Evolutionary conservation across 2,888 invertebrate species (phyloP), one percentile per base, ranked within the genome.

Genomic region (Panzeria rudis): DNA sequence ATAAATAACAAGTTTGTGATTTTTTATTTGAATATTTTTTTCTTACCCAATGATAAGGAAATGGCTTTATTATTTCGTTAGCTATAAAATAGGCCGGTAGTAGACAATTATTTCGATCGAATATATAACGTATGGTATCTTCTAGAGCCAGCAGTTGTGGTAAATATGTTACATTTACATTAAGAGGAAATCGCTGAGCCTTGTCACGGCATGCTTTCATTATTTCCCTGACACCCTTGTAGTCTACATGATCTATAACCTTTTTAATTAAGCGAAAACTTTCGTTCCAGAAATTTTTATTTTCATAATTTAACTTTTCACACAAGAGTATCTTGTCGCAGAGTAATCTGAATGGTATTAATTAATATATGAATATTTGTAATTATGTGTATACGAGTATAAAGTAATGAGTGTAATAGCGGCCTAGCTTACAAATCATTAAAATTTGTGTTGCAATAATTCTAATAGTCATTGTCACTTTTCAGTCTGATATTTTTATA

Each of bases 81-180:
- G 98, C 97, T 86, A 99, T 96, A 89, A 99, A 97, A 92, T 99
- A 99, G 7, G 97, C 97, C 0, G 99, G 99, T 79, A 99, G 93
- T 47, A 99, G 93, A 89, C 98, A 98, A 25, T 97, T 96, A 92
- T 98, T 97, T 47, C 98, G 94, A 92, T 99, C 97, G 93, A 98
- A 97, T 89, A 99, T 98, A 89, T 97, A 96, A 87, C 96, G 95
- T 85, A 98, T 95, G 0, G 98, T 96, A 90, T 95, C 95, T 88
- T 97, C 95, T 38, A 98, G 93, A 8, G 96, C 96, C 90, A 96
- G 95, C 82, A 97, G 93, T 92, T 97, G 97, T 0, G 97, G 96
- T 90, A 97, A 94, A 73, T 96, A 95, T 76, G 96, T 95, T 2
- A 97, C 95, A 91, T 97, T 96, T 71, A 97, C 93, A 88, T 95